phyloP scores from a whole-genome alignment of 1,140 invertebrate genomes.

The Danaus melanippus region DNA sequence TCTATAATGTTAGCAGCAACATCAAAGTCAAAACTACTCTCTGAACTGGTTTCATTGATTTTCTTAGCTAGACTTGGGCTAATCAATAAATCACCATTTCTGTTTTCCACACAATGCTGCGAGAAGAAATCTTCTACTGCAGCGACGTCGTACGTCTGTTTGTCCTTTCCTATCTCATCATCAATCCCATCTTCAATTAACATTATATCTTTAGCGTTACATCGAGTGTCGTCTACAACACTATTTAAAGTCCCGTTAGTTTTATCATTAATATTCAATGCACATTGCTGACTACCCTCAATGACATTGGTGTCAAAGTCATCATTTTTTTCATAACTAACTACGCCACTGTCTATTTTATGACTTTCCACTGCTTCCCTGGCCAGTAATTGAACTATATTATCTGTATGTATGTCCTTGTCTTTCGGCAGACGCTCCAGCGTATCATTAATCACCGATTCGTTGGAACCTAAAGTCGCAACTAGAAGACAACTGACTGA shows the following conservation, averaged over 20 bases:
- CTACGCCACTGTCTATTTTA: no score
- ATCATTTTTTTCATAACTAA: no score
- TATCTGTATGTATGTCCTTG: conserved; percentile 33
- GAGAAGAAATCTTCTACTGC: conserved; percentile 44
- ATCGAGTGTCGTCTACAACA: no score
- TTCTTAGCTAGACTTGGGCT: conserved; percentile 44
- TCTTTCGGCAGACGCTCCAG: conserved; percentile 36
- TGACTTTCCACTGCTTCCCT: conserved; percentile 38
- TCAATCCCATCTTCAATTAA: no score
- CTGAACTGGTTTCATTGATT: conserved; percentile 45
- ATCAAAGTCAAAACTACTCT: conserved; percentile 32
- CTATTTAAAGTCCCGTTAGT: background rate
- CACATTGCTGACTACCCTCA: no score
- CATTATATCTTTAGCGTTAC: no score
- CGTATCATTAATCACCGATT: conserved; percentile 43
- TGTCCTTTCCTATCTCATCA: background rate
- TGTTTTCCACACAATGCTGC: conserved; percentile 36
- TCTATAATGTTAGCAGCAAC: conserved; percentile 12
- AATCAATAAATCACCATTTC: conserved; percentile 25
- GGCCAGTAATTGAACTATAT: conserved; percentile 41
- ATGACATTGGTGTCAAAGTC: no score
- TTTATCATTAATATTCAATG: background rate
- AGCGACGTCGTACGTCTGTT: conserved; percentile 16
- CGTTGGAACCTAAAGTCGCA: conserved; percentile 41
- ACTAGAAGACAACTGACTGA: conserved; percentile 34